Evolutionary conservation across 64 coral and sea anemone species (phyloP).

Genomic region (Actinia tenebrosa): DNA sequence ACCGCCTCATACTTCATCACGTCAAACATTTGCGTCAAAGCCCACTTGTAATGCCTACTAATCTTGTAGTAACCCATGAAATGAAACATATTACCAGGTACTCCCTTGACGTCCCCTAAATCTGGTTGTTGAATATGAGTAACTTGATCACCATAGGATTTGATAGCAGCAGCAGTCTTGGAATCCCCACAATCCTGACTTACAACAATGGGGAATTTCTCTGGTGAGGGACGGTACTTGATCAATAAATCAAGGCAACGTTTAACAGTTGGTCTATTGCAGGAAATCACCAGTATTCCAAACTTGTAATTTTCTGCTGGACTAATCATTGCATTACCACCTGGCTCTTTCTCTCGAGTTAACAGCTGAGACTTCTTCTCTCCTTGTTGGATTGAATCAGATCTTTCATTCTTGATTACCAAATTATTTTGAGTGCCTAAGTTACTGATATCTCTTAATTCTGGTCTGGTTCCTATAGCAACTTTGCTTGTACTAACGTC

Average conservation of each 20-base stretch:
- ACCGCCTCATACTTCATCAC: conserved; percentile 61
- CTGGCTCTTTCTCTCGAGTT: neutral
- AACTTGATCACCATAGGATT: conserved; percentile 58
- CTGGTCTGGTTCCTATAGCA: neutral
- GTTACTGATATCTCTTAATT: neutral
- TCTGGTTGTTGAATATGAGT: conserved; percentile 81
- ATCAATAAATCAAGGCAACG: conserved; percentile 75
- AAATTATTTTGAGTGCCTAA: neutral
- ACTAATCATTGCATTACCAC: neutral
- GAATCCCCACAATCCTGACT: conserved; percentile 93
- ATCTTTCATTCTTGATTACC: neutral
- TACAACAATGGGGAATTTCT: conserved; percentile 84
- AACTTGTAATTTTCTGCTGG: conserved; percentile 11
- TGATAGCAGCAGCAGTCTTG: conserved; percentile 66
- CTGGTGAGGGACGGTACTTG: conserved; percentile 70
- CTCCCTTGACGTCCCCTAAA: conserved; percentile 49
- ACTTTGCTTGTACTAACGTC: neutral
- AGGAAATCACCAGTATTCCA: conserved; percentile 74
- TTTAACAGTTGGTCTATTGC: conserved; percentile 78
- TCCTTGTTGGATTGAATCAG: neutral
- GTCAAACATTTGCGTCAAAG: conserved; percentile 78
- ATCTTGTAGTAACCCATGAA: conserved; percentile 97
- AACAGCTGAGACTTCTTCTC: neutral
- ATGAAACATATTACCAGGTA: conserved; percentile 73
- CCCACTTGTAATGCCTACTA: conserved; percentile 96